Percentiles rank a stretch among this genome's conserved stretches.
These are phyloP conservation scores for Liodrosophila aerea DNA, from an alignment of 2,888 invertebrate genomes.

Conservation along the genomic window DNA sequence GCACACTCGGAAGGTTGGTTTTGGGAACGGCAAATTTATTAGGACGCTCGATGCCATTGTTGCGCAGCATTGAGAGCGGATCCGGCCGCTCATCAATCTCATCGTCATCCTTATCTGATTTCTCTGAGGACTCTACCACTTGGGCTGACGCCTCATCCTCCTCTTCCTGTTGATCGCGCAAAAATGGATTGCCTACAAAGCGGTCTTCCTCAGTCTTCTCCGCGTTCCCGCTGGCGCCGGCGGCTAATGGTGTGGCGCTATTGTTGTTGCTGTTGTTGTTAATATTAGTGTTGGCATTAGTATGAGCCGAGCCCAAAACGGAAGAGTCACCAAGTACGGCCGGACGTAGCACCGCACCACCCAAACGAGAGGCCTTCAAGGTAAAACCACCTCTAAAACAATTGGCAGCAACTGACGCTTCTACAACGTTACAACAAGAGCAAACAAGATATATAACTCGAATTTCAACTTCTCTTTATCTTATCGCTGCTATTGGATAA, in stretches of 20 bases:
- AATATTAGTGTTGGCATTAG: conserved; percentile 19
- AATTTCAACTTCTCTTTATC: conserved; percentile 3
- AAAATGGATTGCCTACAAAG: conserved; percentile 76
- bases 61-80: conserved; percentile 79
- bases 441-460: conserved; percentile 27
- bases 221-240: conserved; percentile 28
- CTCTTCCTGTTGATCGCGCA: conserved; percentile 76
- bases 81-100: conserved; percentile 79
- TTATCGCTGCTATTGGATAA: background rate
- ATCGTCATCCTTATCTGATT: conserved; percentile 61
- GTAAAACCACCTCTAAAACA: conserved; percentile 77
- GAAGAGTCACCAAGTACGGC: conserved; percentile 78
- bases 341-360: conserved; percentile 79
- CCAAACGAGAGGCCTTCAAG: conserved; percentile 77
- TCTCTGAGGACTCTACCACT: conserved; percentile 61
- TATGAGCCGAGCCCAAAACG: conserved; percentile 59
- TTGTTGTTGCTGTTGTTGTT: conserved; percentile 29
- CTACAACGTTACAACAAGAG: conserved; percentile 57
- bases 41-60: conserved; percentile 80
- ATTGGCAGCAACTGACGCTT: conserved; percentile 81
- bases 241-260: conserved; percentile 41
- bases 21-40: conserved; percentile 80
- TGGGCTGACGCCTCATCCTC: conserved; percentile 50
- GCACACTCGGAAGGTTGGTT: conserved; percentile 82
- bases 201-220: conserved; percentile 60